phyloP scores from a whole-genome alignment of 2,113 vertebrate species.

The Indicator maculatus region DNA sequence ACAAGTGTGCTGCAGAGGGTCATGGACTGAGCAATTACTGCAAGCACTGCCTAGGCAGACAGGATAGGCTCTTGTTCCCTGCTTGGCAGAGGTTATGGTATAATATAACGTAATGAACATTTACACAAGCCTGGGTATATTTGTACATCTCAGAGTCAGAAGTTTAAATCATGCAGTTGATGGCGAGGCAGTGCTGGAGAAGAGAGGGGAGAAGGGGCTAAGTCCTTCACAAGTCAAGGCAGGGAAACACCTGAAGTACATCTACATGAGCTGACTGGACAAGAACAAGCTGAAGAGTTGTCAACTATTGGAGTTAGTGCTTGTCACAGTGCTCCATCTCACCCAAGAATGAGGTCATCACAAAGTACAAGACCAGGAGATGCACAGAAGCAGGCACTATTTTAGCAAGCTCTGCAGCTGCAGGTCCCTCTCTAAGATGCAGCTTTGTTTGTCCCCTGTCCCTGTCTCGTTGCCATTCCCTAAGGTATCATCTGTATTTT shows the following conservation, averaged over 20 bases:
- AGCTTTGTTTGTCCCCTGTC: not conserved
- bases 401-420: not conserved
- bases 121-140: not conserved
- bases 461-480: not conserved
- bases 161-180: not conserved
- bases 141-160: not conserved
- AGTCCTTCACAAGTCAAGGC: not conserved
- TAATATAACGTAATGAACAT: not conserved
- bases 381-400: accelerated
- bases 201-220: not conserved
- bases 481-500: not conserved
- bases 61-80: not conserved
- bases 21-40: not conserved
- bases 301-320: not conserved
- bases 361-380: not conserved
- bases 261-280: not conserved
- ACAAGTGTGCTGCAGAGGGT: not conserved
- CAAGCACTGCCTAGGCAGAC: not conserved
- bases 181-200: not conserved
- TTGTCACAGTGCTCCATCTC: not conserved
- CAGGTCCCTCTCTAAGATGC: not conserved
- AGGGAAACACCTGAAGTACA: not conserved
- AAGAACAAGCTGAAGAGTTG: not conserved
- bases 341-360: not conserved
- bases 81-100: not conserved